phyloP scores from a whole-genome alignment of 1,140 invertebrate species.

The Macrocentrus cingulum region DNA sequence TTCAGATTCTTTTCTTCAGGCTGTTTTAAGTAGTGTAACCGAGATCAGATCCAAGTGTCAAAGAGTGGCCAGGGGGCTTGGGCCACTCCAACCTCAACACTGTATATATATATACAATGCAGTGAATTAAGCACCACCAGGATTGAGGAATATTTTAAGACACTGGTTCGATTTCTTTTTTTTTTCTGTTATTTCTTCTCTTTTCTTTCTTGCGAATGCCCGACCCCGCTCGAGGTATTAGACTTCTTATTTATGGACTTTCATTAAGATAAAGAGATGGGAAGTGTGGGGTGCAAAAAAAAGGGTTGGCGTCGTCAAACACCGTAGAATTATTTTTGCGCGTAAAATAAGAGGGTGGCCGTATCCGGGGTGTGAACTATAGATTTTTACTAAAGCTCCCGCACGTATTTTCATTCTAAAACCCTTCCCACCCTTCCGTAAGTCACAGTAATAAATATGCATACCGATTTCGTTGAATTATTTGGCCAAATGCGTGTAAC shows the following conservation, averaged over 20 bases:
- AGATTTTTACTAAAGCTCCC: too few relatives aligned
- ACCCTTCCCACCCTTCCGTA: slow-evolving; percentile 25
- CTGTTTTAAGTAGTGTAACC: slow-evolving; percentile 1
- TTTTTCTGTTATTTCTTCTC: slow-evolving; percentile 33
- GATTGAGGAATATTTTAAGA: slow-evolving; percentile 38
- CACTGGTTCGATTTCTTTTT: slow-evolving; percentile 14
- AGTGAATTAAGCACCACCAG: slow-evolving; percentile 18
- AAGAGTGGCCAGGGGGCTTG: neutral
- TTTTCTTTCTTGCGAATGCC: slow-evolving; percentile 17
- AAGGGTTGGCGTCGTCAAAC: slow-evolving; percentile 53
- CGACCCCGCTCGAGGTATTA: slow-evolving; percentile 42
- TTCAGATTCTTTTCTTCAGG: slow-evolving; percentile 5
- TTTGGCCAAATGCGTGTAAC: too few relatives aligned
- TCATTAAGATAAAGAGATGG: slow-evolving; percentile 56
- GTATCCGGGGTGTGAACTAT: too few relatives aligned
- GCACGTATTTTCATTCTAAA: too few relatives aligned
- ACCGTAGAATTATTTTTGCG: slow-evolving; percentile 56
- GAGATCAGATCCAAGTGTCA: neutral
- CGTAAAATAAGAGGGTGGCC: neutral
- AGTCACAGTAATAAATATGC: slow-evolving; percentile 50
- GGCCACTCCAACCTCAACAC: neutral
- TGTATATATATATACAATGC: neutral
- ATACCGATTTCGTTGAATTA: slow-evolving; percentile 45
- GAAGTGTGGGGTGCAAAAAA: slow-evolving; percentile 34
- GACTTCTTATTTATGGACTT: slow-evolving; percentile 58